Conservation (phyloP, 2,113 vertebrate genomes). For the Phodopus roborovskii region DNA sequence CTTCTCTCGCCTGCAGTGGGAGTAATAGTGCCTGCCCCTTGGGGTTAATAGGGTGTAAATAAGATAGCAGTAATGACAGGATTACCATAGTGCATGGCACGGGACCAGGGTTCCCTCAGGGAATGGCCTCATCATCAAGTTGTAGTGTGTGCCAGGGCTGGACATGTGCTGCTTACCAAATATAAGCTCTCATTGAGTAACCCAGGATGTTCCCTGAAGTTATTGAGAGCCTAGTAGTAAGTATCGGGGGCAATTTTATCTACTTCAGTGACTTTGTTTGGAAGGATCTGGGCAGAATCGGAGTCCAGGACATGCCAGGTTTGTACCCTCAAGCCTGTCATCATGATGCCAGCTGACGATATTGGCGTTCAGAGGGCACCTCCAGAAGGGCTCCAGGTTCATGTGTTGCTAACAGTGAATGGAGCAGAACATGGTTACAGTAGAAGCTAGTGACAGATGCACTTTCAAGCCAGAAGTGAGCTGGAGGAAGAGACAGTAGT, state of each 20-base stretch:
- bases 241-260: not conserved
- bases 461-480: not conserved
- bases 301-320: not conserved
- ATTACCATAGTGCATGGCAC: not conserved
- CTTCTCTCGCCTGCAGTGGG: slow-evolving; percentile 1
- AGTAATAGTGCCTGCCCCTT: not conserved
- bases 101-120: not conserved
- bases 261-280: not conserved
- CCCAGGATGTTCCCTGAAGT: not conserved
- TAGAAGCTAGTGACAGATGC: not conserved
- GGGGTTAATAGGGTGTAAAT: slow-evolving; percentile 1
- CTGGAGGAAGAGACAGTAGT: not conserved
- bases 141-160: not conserved
- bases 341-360: too few relatives aligned
- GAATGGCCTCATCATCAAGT: not conserved
- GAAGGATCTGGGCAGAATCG: slow-evolving; percentile 21
- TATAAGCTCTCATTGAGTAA: not conserved
- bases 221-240: not conserved
- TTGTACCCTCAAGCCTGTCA: not conserved
- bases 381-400: not conserved
- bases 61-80: not conserved
- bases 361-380: not conserved
- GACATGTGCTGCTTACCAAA: not conserved
- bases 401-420: not conserved
- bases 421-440: not conserved